Percentiles rank a stretch among this genome's conserved stretches.
These are phyloP conservation scores for Emydoidea blandingii DNA, from an alignment of 2,797 vertebrate genomes.

Conservation along the genomic window DNA sequence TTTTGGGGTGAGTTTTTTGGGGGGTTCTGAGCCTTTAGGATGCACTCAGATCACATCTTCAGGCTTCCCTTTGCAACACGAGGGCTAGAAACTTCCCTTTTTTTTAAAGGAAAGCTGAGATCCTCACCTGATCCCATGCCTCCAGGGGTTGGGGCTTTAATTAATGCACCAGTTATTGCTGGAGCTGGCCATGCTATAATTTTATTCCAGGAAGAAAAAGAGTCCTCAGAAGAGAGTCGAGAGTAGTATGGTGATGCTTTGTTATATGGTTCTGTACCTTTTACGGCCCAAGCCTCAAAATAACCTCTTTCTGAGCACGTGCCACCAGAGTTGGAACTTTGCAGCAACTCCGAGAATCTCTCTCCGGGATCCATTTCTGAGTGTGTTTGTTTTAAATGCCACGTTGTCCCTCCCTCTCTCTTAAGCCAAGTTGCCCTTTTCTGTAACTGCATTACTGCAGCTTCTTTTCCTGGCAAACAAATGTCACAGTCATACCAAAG, in stretches of 20 bases:
- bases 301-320: rapidly evolving
- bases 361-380: not conserved
- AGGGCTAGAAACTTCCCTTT: not conserved
- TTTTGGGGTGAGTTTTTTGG: not conserved
- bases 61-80: not conserved
- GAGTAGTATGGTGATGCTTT: not conserved
- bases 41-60: rapidly evolving
- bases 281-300: not conserved
- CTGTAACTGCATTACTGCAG: not conserved
- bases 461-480: not conserved
- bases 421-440: not conserved
- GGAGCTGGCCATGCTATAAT: not conserved
- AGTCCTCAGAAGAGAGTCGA: not conserved
- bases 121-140: not conserved
- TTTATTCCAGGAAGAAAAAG: not conserved
- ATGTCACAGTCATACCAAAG: rapidly evolving
- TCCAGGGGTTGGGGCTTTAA: not conserved
- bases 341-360: not conserved
- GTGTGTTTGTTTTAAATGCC: not conserved
- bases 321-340: not conserved
- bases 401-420: not conserved
- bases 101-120: not conserved
- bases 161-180: not conserved
- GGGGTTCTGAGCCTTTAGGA: not conserved
- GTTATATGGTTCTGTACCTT: not conserved